These are phyloP conservation scores for Semnornis frantzii DNA, from an alignment of 2,113 vertebrate genomes.

Conservation along the genomic window DNA sequence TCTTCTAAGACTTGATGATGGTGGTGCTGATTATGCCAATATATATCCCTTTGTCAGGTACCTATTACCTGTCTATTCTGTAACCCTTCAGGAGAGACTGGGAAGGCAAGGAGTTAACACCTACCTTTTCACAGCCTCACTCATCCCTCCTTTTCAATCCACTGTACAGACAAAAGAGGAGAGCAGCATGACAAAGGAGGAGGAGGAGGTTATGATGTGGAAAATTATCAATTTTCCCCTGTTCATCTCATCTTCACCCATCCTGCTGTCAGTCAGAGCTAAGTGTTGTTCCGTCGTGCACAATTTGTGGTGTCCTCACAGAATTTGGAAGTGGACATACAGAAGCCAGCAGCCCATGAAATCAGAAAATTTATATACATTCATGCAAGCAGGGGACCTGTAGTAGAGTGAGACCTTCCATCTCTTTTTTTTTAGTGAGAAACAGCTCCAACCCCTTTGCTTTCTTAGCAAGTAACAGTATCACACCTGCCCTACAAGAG, in stretches of 20 bases:
- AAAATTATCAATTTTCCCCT: neutral
- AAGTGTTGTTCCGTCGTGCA: neutral
- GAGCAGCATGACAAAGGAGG: neutral
- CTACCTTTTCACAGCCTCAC: neutral
- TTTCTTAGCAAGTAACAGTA: neutral
- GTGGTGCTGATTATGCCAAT: neutral
- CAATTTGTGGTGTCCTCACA: neutral
- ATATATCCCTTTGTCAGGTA: neutral
- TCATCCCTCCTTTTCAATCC: neutral
- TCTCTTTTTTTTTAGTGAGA: neutral
- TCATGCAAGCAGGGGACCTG: neutral
- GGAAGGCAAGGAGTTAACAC: neutral
- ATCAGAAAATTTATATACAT: slow-evolving; percentile 18
- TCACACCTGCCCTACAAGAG: neutral
- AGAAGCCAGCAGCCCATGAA: slow-evolving; percentile 1
- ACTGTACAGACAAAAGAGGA: neutral
- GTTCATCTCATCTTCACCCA: neutral
- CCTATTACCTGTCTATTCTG: neutral
- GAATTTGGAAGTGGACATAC: neutral
- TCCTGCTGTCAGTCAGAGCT: slow-evolving; percentile 7
- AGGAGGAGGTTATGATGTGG: neutral
- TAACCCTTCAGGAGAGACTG: neutral
- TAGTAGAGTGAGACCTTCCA: neutral
- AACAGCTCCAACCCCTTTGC: neutral
- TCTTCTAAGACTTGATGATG: neutral